phyloP scores from a whole-genome alignment of 2,113 vertebrate species.

The Numida meleagris region DNA sequence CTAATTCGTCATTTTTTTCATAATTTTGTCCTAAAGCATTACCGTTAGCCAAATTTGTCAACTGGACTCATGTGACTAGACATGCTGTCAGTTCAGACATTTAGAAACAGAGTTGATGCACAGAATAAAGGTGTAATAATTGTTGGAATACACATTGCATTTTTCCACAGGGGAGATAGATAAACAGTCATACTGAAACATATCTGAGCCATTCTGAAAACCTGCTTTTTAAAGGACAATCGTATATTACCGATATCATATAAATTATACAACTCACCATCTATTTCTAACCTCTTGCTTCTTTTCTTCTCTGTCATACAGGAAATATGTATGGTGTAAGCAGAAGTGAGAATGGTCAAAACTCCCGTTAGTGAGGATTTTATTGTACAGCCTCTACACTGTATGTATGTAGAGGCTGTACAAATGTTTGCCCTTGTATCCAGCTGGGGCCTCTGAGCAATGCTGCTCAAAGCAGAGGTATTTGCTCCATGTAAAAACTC shows the following conservation, averaged over 20 bases:
- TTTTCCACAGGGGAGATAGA: slow-evolving; percentile 34
- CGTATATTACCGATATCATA: fast-evolving
- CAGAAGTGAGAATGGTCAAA: not conserved
- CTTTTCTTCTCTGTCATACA: not conserved
- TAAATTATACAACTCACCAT: not conserved
- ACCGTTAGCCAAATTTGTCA: slow-evolving; percentile 83
- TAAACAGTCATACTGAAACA: not conserved
- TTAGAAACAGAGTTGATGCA: slow-evolving; percentile 73
- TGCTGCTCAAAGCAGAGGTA: not conserved
- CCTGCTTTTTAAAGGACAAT: not conserved
- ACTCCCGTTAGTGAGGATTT: not conserved
- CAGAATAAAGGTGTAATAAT: slow-evolving; percentile 63
- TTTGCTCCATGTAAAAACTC: not conserved
- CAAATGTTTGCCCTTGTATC: not conserved
- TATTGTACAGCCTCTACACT: too few species aligned
- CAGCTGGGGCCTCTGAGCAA: not conserved
- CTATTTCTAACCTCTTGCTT: not conserved
- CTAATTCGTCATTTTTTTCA: slow-evolving; percentile 90
- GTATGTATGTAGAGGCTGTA: too few species aligned
- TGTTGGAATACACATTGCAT: slow-evolving; percentile 29
- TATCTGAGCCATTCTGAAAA: not conserved
- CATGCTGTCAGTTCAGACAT: slow-evolving; percentile 80
- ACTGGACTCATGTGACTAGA: slow-evolving; percentile 78
- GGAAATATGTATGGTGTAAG: not conserved
- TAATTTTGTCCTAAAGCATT: slow-evolving; percentile 88